These are phyloP conservation scores for Leucoraja ocellata DNA, from an alignment of 2,797 vertebrate genomes.

Conservation along the genomic window DNA sequence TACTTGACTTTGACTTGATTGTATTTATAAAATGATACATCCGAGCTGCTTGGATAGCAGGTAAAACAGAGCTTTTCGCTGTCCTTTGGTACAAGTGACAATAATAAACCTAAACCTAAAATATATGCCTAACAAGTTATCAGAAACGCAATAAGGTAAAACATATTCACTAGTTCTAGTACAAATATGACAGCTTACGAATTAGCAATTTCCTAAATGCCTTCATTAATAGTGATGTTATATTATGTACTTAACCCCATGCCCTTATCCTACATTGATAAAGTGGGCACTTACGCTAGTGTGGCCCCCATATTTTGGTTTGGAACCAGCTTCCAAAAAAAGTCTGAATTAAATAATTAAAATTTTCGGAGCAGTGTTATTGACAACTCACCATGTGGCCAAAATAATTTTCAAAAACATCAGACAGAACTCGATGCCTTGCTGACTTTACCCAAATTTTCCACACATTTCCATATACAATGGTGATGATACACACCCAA, in stretches of 20 bases:
- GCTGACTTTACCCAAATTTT: conserved; percentile 10
- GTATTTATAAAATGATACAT: too few species aligned
- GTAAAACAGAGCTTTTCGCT: too few species aligned
- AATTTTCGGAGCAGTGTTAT: not conserved
- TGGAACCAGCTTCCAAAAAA: not conserved
- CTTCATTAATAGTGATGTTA: not conserved
- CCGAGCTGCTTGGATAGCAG: too few species aligned
- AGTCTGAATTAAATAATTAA: not conserved
- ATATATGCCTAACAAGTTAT: not conserved
- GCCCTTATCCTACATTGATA: not conserved
- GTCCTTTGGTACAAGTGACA: too few species aligned
- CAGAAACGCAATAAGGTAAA: not conserved
- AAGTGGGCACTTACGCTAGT: not conserved
- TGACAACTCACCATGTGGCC: not conserved
- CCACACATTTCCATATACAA: not conserved
- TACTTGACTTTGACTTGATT: too few species aligned
- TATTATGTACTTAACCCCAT: not conserved
- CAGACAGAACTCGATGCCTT: not conserved
- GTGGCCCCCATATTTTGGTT: not conserved
- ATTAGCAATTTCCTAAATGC: not conserved
- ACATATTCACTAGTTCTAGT: not conserved
- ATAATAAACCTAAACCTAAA: too few species aligned
- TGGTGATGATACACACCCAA: not conserved
- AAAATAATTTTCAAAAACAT: not conserved
- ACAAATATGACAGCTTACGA: not conserved